Evolutionary conservation across 2,797 vertebrate species (phyloP), one percentile per base, ranked within the genome.

Genomic region (Epinephelus coioides): DNA sequence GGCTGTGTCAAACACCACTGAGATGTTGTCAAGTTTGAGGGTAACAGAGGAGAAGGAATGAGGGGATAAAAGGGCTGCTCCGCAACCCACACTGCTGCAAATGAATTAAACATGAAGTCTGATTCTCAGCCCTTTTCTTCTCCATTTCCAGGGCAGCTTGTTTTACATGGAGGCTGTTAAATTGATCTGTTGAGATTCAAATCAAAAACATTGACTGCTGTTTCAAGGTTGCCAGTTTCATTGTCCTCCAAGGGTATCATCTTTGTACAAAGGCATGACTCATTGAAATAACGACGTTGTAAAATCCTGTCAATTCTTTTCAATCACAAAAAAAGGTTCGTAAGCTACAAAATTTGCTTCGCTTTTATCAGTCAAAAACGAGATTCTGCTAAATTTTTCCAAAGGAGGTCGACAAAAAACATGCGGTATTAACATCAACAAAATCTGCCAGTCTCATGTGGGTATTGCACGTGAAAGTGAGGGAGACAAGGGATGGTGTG

Each of bases 391-490:
- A 13, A 61, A 71, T 60, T 65, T 74, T 51, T 59, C 76, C 74
- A 84, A 83, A 87, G 83, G 75, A 79, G 82, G 80, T 72, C 13
- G 46, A 87, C 77, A 75, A 61, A 91, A 89, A 92, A 86, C 92
- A 94, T 93, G 93, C 92, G 92, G 86, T 81, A 81, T 73, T 83
- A 81, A 89, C 76, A 76, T 63, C 46, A 73, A 82, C 63, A 86
- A 78, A 86, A 83, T 79, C 63, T 67, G 77, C 76, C 73, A 82
- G 70, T 85, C 68, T 62, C 63, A 51, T 68, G 53, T 62, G 86
- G 82, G 83, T 93, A 88, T 92, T 91, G 89, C 88, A 88, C 79
- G 78, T 89, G 86, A 79, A 79, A 66, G 78, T 86, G 66, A 82
- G 74, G 81, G 85, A 77, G 82, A 85, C 86, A 82, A 77, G 74